Evolutionary conservation across 1,140 invertebrate genomes (phyloP), one percentile per base, ranked within the genome.

Genomic region (Leguminivora glycinivorella): DNA sequence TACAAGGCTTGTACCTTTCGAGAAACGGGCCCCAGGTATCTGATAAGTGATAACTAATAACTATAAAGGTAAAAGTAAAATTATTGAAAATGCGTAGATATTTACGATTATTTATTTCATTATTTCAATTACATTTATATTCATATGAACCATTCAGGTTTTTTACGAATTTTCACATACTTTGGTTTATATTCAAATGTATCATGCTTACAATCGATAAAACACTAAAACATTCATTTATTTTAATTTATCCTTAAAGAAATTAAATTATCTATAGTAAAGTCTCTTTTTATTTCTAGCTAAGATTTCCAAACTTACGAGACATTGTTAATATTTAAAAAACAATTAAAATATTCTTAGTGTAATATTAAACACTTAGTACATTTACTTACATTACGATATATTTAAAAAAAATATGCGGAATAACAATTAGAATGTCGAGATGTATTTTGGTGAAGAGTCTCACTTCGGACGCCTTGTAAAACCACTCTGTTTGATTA

Each of bases 101-200:
- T 77, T 58, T 84, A 85, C 78, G 77, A 82, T 86, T 81, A 86
- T 86, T 89, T 87, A 89, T 87, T 87, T 77, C 70, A 86, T 29
- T 82, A 81, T 82, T 74, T 76, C 74, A 84, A 85, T 85, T 63
- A 83, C 84, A 87, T 82, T 82, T 80, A 83, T 75, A 70, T 77
- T 81, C 73, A 75, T 78, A 56, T 69, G 79, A 82, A 83, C 79
- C 81, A 82, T 74, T 71, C 74, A 47, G 71, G 77, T 69, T 40
- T 31, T 68, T 25, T 19, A 68, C 66, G 60, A 52, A 52, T 52
- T 19, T 58, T 73, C 60, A 74, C 70, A 75, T 77, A 80, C 76
- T 86, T 88, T 86, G 84, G 84, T 85, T 84, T 83, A 70, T 75
- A 70, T 31, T 79, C 71, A 75, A 78, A 78, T 76, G 79, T 70